Base-by-base conservation (phyloP, 2,797 vertebrate genomes). In the Brachyalestes nurse region DNA sequence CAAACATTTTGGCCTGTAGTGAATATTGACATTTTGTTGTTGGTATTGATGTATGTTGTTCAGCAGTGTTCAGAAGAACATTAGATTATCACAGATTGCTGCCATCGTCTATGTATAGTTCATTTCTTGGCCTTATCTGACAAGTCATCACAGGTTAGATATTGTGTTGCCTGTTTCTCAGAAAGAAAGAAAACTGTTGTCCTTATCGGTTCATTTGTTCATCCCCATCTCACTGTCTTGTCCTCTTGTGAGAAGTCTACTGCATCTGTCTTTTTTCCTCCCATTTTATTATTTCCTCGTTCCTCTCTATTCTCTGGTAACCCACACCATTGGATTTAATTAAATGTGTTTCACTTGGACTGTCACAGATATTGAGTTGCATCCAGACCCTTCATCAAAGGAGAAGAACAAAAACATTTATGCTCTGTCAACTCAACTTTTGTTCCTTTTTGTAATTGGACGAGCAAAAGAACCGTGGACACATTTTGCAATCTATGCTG, bases 271-370 rank as follows among this genome's bases (percentile, higher is more conserved):
- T 60, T 81, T 83, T 57, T 55, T 28, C 28, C 74, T 67, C 49
- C 69, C 40, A 38, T 66, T 73, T 57, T n/a, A 21, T 77, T 69
- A 8, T 47, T 53, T 8, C 57, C 66, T n/a, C n/a, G n/a, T n/a
- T n/a, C n/a, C n/a, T 28, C 28, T 28, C 28, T 49, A 9, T 49
- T 38, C 13, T 23, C 23, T 51, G 51, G 58, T 78, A 71, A 51
- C 25, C 66, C 47, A 70, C 77, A 61, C 67, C 47, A 51, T 25
- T 28, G 23, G n/a, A 53, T 71, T 80, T 82, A 77, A 86, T 84
- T 80, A 78, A 80, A 80, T 77, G 55, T 25, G 47, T 38, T 53
- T 62, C 17, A 25, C 60, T 69, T 25, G 65, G 72, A 60, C 42
- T 28, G 21, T 16, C 55, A 53, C 55, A 60, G 55, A 58, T n/a